Conservation (phyloP, 1,140 invertebrate genomes). For the Macrobrachium rosenbergii region DNA sequence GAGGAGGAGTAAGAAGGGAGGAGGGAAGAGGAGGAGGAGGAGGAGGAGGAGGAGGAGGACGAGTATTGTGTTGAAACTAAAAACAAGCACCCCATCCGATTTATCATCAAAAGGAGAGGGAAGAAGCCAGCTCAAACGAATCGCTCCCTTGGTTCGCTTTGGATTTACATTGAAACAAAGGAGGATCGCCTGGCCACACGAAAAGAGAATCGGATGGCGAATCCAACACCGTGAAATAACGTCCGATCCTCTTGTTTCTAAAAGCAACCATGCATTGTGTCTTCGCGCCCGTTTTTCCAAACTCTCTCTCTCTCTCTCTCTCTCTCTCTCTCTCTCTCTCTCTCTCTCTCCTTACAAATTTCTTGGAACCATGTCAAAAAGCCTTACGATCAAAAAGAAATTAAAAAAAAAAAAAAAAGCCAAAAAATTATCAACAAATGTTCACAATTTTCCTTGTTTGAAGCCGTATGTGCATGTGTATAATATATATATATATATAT, state of each 20-base stretch:
- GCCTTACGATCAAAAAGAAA: too few relatives aligned
- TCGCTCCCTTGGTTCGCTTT: not conserved
- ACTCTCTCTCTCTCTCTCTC: not conserved
- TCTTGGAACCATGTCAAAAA: not conserved
- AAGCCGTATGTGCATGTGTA: too few relatives aligned
- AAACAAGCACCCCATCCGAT: not conserved
- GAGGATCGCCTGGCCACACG: slow-evolving; percentile 28
- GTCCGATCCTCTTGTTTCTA: slow-evolving; percentile 30
- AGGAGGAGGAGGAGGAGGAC: not conserved
- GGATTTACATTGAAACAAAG: slow-evolving; percentile 50
- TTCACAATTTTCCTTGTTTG: not conserved
- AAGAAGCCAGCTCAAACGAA: not conserved
- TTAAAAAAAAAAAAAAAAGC: not conserved
- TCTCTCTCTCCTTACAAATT: not conserved
- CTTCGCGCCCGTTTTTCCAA: slow-evolving; percentile 9
- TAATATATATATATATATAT: not conserved
- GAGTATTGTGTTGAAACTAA: not conserved
- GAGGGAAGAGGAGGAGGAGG: not conserved
- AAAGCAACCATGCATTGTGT: slow-evolving; percentile 22
- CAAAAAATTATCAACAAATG: slow-evolving; percentile 10
- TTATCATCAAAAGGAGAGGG: not conserved
- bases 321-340: slow-evolving; percentile 26
- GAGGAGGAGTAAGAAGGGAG: not conserved
- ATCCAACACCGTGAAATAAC: slow-evolving; percentile 43
- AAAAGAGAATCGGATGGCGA: slow-evolving; percentile 40